A percentile compares a stretch with the other conserved stretches of the same genome.
Conservation (phyloP, 2,797 vertebrate genomes). For the Manis pentadactyla region DNA sequence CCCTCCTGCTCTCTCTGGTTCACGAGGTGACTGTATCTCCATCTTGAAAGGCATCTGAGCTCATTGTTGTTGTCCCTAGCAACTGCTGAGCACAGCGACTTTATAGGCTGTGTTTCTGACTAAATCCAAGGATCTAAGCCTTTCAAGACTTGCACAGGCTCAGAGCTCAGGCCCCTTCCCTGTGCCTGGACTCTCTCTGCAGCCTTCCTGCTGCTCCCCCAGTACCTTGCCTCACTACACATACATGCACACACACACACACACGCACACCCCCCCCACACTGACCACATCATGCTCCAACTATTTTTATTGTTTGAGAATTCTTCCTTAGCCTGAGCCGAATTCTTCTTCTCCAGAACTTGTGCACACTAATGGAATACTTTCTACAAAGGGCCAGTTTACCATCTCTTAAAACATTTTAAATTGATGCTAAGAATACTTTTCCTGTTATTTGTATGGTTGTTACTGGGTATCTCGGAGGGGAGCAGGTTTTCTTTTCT, state of each 20-base stretch:
- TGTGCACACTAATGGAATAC: neutral
- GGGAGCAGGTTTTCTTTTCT: neutral
- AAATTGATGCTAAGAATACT: neutral
- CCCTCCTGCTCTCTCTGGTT: neutral
- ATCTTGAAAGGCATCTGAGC: neutral
- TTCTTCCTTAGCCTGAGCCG: neutral
- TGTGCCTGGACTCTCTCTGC: neutral
- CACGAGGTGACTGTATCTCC: neutral
- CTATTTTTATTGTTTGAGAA: neutral
- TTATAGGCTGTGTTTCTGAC: neutral
- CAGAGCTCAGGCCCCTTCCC: neutral
- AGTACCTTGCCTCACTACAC: neutral
- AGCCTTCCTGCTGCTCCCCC: neutral
- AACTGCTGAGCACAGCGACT: neutral
- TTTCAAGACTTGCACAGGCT: neutral
- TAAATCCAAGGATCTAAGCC: neutral
- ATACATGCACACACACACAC: neutral
- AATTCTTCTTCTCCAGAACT: neutral
- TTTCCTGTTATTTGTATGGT: constrained; percentile 7
- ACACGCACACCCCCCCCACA: rapidly evolving
- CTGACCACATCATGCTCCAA: rapidly evolving
- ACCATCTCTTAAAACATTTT: neutral
- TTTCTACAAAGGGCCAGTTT: neutral
- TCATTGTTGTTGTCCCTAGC: constrained; percentile 14
- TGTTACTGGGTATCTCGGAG: neutral